Evolutionary conservation across 2,888 invertebrate species (phyloP).

Genomic region (Troilus luridus): DNA sequence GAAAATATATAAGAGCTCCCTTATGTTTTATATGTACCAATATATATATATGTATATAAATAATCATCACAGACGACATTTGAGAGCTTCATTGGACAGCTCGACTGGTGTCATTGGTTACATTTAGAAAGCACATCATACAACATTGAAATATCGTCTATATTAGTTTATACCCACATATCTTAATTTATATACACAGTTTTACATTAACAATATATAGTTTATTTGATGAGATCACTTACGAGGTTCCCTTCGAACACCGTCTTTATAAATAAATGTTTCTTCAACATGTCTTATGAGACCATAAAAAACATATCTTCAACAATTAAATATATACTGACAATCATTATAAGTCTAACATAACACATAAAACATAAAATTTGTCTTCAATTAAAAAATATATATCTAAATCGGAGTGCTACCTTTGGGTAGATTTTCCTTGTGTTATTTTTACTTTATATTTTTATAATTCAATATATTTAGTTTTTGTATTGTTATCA

Average conservation of each 20-base stretch:
- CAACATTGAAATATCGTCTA: constrained; percentile 1
- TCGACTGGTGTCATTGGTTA: constrained; percentile 54
- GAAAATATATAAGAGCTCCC: constrained; percentile 43
- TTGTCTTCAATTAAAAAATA: constrained; percentile 23
- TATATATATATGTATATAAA: constrained; percentile 33
- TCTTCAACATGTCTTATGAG: constrained; percentile 46
- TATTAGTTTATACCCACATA: constrained; percentile 18
- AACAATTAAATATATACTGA: constrained; percentile 39
- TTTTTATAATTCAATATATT: neutral
- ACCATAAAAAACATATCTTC: constrained; percentile 9
- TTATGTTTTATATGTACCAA: constrained; percentile 41
- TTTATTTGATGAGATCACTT: constrained; percentile 54
- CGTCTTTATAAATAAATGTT: constrained; percentile 50
- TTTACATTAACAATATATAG: constrained; percentile 46
- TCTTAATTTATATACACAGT: constrained; percentile 43
- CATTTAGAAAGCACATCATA: constrained; percentile 52
- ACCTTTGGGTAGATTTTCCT: neutral
- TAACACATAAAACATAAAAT: constrained; percentile 11
- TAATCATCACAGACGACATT: constrained; percentile 58
- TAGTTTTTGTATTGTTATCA: neutral
- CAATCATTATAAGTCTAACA: neutral
- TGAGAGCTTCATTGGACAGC: constrained; percentile 54
- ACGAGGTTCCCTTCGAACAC: constrained; percentile 44
- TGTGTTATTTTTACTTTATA: neutral
- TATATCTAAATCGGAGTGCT: neutral